These are phyloP conservation scores for Drosophila hamatofila DNA, from an alignment of 2,888 invertebrate genomes.

Conservation along the genomic window DNA sequence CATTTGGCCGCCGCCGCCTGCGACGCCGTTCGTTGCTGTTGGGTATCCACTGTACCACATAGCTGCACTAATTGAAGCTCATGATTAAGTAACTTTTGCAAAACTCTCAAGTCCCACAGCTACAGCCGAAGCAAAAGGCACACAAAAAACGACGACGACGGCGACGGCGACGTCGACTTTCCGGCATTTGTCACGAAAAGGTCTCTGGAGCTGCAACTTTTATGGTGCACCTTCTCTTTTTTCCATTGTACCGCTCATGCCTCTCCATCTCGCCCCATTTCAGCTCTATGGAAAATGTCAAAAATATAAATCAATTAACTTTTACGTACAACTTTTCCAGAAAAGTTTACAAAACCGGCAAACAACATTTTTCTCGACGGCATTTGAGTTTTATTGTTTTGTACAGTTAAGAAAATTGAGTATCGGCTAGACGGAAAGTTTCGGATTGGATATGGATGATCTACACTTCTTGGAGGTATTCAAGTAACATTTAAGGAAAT, in stretches of 20 bases:
- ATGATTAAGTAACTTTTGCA: constrained; percentile 76
- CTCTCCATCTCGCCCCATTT: not conserved
- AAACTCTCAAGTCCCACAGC: constrained; percentile 45
- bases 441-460: not conserved
- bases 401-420: constrained; percentile 6
- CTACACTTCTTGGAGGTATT: not conserved
- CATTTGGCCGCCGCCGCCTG: constrained; percentile 36
- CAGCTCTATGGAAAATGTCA: constrained; percentile 58
- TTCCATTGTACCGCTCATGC: constrained; percentile 3
- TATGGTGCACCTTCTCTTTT: constrained; percentile 53
- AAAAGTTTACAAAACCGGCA: constrained; percentile 53
- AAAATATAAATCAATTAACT: constrained; percentile 78
- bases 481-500: too few species aligned
- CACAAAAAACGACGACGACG: constrained; percentile 31
- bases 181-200: constrained; percentile 77
- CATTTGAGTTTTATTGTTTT: not conserved
- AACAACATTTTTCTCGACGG: constrained; percentile 3
- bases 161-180: constrained; percentile 36
- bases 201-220: constrained; percentile 70
- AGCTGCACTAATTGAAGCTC: constrained; percentile 72
- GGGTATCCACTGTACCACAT: constrained; percentile 13
- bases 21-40: not conserved
- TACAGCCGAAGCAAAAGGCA: constrained; percentile 13
- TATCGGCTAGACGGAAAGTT: constrained; percentile 7
- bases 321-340: constrained; percentile 59